Conservation (phyloP, 2,797 vertebrate species). For the Acanthis flammea region DNA sequence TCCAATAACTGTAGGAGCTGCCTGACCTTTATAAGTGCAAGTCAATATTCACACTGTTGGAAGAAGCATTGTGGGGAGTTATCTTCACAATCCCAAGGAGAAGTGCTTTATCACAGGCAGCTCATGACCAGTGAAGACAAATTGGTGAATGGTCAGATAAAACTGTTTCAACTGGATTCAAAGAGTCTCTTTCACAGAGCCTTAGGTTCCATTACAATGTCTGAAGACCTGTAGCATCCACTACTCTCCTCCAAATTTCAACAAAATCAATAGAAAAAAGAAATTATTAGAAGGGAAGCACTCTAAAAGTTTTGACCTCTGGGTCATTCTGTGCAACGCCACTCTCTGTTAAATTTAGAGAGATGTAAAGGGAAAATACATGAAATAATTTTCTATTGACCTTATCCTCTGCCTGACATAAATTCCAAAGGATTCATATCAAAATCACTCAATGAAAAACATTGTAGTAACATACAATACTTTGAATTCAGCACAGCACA, state of each 20-base stretch:
- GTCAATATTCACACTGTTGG: constrained; percentile 66
- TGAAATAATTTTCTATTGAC: background rate
- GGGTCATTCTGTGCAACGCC: background rate
- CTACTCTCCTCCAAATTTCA: constrained; percentile 35
- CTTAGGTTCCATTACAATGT: constrained; percentile 56
- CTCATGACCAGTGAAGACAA: constrained; percentile 46
- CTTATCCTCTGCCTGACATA: background rate
- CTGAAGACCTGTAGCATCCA: constrained; percentile 12
- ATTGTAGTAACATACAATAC: background rate
- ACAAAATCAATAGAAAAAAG: constrained; percentile 41
- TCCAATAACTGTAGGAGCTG: constrained; percentile 58
- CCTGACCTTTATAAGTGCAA: constrained; percentile 71
- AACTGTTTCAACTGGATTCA: constrained; percentile 66
- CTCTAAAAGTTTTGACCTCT: background rate
- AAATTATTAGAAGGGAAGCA: background rate
- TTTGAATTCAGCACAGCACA: background rate
- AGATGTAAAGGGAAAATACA: background rate
- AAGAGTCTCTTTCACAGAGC: constrained; percentile 51
- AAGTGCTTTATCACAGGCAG: constrained; percentile 60
- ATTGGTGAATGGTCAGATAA: constrained; percentile 41
- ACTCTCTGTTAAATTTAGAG: background rate
- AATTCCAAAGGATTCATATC: background rate
- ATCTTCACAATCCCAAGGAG: constrained; percentile 56
- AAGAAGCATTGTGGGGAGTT: constrained; percentile 31
- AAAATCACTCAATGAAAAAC: background rate